Conservation (phyloP, 2,113 vertebrate genomes). For the Cranoglanis bouderius region DNA sequence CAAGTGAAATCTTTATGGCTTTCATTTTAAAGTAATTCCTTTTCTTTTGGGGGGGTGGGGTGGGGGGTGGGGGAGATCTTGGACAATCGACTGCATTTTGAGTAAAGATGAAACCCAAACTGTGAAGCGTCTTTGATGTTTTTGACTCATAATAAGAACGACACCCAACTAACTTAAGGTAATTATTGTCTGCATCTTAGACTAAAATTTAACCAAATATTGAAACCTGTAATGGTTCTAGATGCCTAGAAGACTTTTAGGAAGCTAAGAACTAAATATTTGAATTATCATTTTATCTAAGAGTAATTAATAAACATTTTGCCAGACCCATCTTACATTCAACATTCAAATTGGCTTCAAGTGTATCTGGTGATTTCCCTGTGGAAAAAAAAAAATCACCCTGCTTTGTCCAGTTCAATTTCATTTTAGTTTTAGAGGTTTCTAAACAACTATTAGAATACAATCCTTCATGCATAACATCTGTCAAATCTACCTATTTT, state of each 20-base stretch:
- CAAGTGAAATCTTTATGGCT: background rate
- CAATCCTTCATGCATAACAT: background rate
- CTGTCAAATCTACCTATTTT: background rate
- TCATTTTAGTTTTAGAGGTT: background rate
- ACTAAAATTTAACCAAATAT: background rate
- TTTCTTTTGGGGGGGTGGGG: too few species aligned
- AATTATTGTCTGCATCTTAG: background rate
- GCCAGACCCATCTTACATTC: background rate
- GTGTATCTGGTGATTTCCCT: background rate
- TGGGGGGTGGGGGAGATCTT: too few species aligned
- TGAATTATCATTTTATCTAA: background rate
- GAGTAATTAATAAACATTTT: background rate
- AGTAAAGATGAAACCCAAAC: background rate
- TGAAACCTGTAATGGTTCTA: background rate
- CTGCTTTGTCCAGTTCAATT: background rate
- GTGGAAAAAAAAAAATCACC: background rate
- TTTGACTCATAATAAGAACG: background rate
- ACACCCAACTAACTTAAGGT: background rate
- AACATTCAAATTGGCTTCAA: background rate
- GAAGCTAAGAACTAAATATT: background rate
- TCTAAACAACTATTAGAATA: background rate
- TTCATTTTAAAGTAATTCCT: background rate
- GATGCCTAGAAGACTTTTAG: background rate
- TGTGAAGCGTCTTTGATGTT: background rate
- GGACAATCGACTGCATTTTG: background rate